Base-by-base conservation (phyloP, 2,888 invertebrate species). In the Dichetophora obliterata region DNA sequence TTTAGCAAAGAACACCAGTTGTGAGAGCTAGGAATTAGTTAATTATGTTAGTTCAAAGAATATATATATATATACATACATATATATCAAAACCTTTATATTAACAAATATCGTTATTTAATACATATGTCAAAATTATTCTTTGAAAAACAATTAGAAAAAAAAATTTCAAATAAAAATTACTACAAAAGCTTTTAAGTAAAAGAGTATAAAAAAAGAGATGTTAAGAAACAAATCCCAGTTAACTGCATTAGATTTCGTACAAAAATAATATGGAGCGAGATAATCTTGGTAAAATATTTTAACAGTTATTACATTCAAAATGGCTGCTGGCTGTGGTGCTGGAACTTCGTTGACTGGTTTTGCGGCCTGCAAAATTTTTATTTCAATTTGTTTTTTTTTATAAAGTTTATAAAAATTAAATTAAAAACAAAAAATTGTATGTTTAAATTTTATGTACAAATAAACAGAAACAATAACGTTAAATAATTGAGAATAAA, bases 291-390 rank as follows among this genome's bases (percentile, higher is more conserved):
- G 76, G 37, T 52, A 66, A 68, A 37, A 81, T 75, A 79, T 76
- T 84, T 84, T 75, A 80, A 78, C 81, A 80, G 79, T 86, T 84
- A 88, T 88, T 89, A 89, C 89, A 89, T 89, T 89, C 87, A 90
- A 86, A 84, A 89, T 88, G 85, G 89, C 86, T 85, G 89, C 86
- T 86, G 89, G 88, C 86, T 87, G 89, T 86, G 89, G 90, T 86
- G 90, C 90, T 87, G 90, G 92, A 92, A 93, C 92, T 92, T 93
- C 92, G 87, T 91, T 91, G 90, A 92, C 92, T 91, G 93, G 92
- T 91, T 92, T 92, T 91, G 91, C 91, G 91, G 92, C 92, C 92
- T 93, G 93, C 87, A 93, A 93, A 91, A 92, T 88, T 85, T 78
- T 78, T 77, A 77, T 66, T 78, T 65, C 43, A 61, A 63, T 71